These are phyloP conservation scores for Artibeus jamaicensis DNA, from an alignment of 2,797 vertebrate genomes.

Conservation along the genomic window DNA sequence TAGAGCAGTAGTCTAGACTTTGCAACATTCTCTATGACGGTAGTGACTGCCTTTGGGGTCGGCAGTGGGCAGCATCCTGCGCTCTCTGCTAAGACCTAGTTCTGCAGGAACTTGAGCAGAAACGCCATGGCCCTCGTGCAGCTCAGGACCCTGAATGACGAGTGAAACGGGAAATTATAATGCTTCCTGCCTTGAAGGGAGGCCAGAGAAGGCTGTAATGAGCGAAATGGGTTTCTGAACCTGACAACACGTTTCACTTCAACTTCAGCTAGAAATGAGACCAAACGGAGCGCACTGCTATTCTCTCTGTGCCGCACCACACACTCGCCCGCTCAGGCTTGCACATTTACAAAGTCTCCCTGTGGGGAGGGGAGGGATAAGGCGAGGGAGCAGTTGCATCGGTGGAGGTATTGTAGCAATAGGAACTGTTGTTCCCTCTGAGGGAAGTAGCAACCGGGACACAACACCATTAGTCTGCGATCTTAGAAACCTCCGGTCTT, in stretches of 20 bases:
- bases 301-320: neutral
- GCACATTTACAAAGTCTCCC: neutral
- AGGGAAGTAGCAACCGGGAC: neutral
- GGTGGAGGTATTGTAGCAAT: neutral
- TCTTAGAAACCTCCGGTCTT: neutral
- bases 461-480: neutral
- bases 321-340: neutral
- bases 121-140: neutral
- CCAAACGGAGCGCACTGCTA: neutral
- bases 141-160: neutral
- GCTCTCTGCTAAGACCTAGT: neutral
- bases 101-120: neutral
- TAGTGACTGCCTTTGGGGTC: neutral
- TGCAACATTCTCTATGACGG: neutral
- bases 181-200: neutral
- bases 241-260: neutral
- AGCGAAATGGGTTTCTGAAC: neutral
- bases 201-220: neutral
- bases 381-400: too few relatives aligned
- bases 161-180: neutral
- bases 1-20: neutral
- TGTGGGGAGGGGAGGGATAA: too few relatives aligned
- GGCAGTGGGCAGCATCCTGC: neutral
- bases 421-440: neutral
- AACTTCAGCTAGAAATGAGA: neutral